Evolutionary conservation across 2,888 invertebrate genomes (phyloP).

Genomic region (Oscheius onirici): DNA sequence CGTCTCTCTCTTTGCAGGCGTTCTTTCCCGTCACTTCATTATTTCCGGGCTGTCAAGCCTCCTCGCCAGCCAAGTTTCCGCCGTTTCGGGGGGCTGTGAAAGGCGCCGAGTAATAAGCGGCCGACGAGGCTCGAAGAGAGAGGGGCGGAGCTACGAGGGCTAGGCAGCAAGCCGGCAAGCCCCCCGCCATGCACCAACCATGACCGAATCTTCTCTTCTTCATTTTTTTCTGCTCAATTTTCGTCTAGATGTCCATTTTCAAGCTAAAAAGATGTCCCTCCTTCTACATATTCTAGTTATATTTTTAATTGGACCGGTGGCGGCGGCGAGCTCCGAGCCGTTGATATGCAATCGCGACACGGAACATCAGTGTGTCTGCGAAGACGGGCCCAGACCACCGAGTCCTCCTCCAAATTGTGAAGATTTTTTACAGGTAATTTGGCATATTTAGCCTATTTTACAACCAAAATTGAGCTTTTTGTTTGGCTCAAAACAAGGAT

Average conservation of each 20-base stretch:
- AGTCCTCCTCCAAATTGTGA: constrained; percentile 20
- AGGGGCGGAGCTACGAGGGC: constrained; percentile 25
- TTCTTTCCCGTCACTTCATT: constrained; percentile 22
- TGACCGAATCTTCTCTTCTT: constrained; percentile 26
- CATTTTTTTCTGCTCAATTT: constrained; percentile 20
- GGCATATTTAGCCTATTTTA: no score
- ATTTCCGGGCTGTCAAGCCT: constrained; percentile 29
- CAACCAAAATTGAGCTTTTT: no score
- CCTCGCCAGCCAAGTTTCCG: constrained; percentile 28
- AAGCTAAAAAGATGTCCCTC: neutral
- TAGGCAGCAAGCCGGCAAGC: constrained; percentile 14
- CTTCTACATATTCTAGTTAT: neutral
- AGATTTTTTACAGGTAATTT: constrained; percentile 27
- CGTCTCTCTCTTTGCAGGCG: no score
- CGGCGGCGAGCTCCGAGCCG: no score
- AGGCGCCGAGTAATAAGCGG: constrained; percentile 36
- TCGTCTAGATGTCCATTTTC: constrained; percentile 5
- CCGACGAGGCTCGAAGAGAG: constrained; percentile 16
- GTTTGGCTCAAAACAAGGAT: no score
- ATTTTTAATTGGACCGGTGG: neutral
- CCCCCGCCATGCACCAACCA: constrained; percentile 34
- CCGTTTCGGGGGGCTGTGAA: constrained; percentile 32
- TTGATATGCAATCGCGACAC: constrained; percentile 66
- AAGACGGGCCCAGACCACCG: constrained; percentile 23
- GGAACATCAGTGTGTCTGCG: constrained; percentile 66